Conservation (phyloP, 2,797 vertebrate species). For the Sebastes matsubarae region DNA sequence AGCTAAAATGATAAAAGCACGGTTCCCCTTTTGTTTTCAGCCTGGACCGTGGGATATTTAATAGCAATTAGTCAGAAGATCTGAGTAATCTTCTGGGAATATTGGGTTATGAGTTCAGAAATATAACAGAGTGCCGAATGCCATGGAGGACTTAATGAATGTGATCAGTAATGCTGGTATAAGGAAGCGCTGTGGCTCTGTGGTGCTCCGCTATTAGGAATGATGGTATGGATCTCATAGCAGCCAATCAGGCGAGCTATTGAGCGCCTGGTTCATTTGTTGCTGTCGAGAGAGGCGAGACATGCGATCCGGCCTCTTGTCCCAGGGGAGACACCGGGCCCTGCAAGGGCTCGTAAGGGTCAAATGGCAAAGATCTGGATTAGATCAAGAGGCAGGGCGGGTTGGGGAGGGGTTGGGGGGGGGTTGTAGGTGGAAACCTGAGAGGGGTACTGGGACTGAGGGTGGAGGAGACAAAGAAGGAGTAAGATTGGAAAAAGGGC, state of each 20-base stretch:
- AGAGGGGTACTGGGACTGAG: slow-evolving; percentile 45
- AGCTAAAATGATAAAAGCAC: too few species aligned
- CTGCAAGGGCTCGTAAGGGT: slow-evolving; percentile 60
- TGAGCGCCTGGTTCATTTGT: slow-evolving; percentile 64
- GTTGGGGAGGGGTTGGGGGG: neutral
- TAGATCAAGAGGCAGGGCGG: slow-evolving; percentile 53
- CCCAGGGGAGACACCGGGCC: slow-evolving; percentile 44
- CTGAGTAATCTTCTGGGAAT: too few species aligned
- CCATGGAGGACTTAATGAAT: too few species aligned
- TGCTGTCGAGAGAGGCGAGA: slow-evolving; percentile 64
- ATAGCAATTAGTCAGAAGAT: too few species aligned
- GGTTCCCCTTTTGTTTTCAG: too few species aligned
- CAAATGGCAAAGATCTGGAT: slow-evolving; percentile 74
- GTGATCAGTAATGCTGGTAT: slow-evolving; percentile 8
- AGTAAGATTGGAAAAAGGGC: slow-evolving; percentile 30
- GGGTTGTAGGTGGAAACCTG: slow-evolving; percentile 47
- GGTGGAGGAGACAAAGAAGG: slow-evolving; percentile 12
- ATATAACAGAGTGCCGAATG: too few species aligned
- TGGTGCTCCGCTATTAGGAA: slow-evolving; percentile 10
- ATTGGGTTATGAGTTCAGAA: too few species aligned
- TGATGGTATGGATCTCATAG: slow-evolving; percentile 33
- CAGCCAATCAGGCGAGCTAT: slow-evolving; percentile 45
- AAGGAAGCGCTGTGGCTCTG: slow-evolving; percentile 20
- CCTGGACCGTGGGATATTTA: too few species aligned
- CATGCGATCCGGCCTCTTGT: slow-evolving; percentile 57